Conservation (phyloP, 2,797 vertebrate species). For the Amblyopsis hoosieri region DNA sequence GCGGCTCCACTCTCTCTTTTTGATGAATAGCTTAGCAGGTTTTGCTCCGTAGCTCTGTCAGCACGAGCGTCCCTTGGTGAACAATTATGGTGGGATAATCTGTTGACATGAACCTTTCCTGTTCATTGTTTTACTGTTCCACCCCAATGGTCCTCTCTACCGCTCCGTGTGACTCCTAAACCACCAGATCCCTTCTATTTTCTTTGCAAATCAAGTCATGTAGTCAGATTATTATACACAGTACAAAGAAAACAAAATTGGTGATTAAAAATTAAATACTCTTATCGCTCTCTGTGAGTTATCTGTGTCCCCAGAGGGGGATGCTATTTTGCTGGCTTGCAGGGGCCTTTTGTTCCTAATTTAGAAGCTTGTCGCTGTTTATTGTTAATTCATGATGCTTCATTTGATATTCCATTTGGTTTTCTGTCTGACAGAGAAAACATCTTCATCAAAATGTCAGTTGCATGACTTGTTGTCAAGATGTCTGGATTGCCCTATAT, state of each 20-base stretch:
- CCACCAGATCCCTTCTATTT: conserved; percentile 63
- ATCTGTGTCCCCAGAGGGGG: conserved; percentile 77
- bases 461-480: conserved; percentile 61
- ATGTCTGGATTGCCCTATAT: conserved; percentile 67
- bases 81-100: conserved; percentile 55
- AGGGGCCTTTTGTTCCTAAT: conserved; percentile 82
- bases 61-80: conserved; percentile 51
- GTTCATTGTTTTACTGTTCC: conserved; percentile 63
- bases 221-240: conserved; percentile 76
- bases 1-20: conserved; percentile 33
- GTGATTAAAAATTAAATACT: conserved; percentile 85
- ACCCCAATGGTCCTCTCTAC: conserved; percentile 53
- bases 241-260: conserved; percentile 83
- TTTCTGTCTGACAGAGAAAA: conserved; percentile 67
- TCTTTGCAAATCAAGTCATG: conserved; percentile 73
- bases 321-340: conserved; percentile 80
- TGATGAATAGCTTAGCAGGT: conserved; percentile 40
- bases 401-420: conserved; percentile 79
- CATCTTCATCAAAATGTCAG: conserved; percentile 77
- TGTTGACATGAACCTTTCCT: conserved; percentile 69
- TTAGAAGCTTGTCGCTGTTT: conserved; percentile 83
- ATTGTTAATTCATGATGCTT: conserved; percentile 81
- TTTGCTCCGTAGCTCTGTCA: conserved; percentile 42
- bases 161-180: conserved; percentile 52
- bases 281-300: conserved; percentile 81